Evolutionary conservation across 2,888 invertebrate species (phyloP).

Genomic region (Selenia dentaria): DNA sequence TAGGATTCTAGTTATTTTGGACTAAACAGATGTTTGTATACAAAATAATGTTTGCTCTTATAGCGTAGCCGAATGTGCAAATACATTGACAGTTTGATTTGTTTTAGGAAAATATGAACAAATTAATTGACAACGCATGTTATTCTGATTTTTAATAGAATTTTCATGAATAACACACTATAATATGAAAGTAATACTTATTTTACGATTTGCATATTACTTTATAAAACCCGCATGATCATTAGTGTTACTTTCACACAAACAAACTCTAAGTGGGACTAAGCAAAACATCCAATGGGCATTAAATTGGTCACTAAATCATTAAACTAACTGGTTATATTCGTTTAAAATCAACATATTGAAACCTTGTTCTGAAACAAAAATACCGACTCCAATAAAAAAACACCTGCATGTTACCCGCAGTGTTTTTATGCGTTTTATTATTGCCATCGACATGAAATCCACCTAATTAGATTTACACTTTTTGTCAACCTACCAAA

Average conservation of each 20-base stretch:
- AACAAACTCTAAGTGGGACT: too few species aligned
- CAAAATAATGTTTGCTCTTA: not conserved
- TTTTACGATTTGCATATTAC: too few species aligned
- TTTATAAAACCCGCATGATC: too few species aligned
- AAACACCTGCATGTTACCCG: constrained; percentile 12
- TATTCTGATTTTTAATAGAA: too few species aligned
- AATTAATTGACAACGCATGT: too few species aligned
- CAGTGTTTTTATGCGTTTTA: constrained; percentile 19
- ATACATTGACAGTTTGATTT: too few species aligned
- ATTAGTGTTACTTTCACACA: too few species aligned
- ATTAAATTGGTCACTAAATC: not conserved
- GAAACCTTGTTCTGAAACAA: not conserved
- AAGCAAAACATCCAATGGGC: too few species aligned
- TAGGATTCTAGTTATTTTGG: constrained; percentile 24
- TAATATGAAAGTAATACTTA: too few species aligned
- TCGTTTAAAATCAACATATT: not conserved
- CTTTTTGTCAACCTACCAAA: constrained; percentile 19
- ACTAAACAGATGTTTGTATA: constrained; percentile 16
- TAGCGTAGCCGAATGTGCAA: too few species aligned
- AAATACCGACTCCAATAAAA: not conserved
- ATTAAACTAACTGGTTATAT: not conserved
- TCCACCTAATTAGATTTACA: constrained; percentile 26
- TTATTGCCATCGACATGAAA: constrained; percentile 20
- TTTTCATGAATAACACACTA: too few species aligned
- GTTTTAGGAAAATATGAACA: too few species aligned